Conservation (phyloP, 2,797 vertebrate species). For the Acipenser ruthenus region DNA sequence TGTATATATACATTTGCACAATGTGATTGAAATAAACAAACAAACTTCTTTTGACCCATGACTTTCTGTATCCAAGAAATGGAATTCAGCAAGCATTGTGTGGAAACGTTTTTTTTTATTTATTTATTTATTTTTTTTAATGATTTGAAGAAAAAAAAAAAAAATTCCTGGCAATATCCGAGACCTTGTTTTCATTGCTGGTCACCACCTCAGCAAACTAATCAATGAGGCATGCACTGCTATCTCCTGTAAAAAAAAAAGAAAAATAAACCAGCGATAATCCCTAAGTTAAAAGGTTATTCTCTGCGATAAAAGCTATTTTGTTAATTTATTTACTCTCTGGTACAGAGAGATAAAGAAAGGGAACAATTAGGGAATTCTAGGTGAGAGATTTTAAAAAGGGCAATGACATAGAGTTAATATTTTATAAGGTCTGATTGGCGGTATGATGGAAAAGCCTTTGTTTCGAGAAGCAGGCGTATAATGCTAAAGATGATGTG, state of each 20-base stretch:
- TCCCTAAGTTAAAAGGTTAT: slow-evolving; percentile 99
- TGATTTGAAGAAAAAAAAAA: slow-evolving; percentile 18
- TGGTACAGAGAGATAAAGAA: slow-evolving; percentile 97
- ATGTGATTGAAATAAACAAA: slow-evolving; percentile 32
- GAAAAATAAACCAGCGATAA: slow-evolving; percentile 99
- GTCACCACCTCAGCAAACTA: slow-evolving; percentile 94
- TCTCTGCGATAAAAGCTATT: slow-evolving; percentile 99
- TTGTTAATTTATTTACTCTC: slow-evolving; percentile 99
- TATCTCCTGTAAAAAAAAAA: slow-evolving; percentile 93
- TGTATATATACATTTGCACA: slow-evolving; percentile 26
- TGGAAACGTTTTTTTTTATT: slow-evolving; percentile 28
- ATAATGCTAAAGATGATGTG: no score
- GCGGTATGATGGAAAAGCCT: slow-evolving; percentile 38
- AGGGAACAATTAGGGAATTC: slow-evolving; percentile 99
- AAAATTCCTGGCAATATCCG: slow-evolving; percentile 73
- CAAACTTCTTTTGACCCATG: no score
- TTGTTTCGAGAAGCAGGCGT: slow-evolving; percentile 38
- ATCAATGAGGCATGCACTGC: slow-evolving; percentile 92
- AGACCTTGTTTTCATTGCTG: slow-evolving; percentile 94
- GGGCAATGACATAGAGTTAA: slow-evolving; percentile 95
- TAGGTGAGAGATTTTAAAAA: slow-evolving; percentile 96
- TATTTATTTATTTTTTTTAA: slow-evolving; percentile 44
- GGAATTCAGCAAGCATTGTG: slow-evolving; percentile 33
- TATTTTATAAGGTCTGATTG: slow-evolving; percentile 94
- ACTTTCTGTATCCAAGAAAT: slow-evolving; percentile 36